These are phyloP conservation scores for Samia ricini DNA, from an alignment of 1,140 invertebrate genomes.

Conservation along the genomic window DNA sequence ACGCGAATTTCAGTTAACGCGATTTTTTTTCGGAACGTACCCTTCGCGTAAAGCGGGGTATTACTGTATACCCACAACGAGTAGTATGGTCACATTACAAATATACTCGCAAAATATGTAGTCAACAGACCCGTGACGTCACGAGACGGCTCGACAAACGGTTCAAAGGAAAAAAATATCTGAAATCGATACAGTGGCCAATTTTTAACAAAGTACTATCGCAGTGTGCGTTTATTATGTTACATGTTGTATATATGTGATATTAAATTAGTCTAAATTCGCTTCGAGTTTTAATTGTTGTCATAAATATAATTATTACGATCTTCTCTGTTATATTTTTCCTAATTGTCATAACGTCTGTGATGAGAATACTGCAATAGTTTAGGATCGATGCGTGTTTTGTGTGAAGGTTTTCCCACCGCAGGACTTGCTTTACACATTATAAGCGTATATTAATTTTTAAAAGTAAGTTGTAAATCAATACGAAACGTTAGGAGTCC, in stretches of 20 bases:
- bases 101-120: too few species aligned
- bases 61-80: too few species aligned
- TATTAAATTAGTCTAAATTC: constrained; percentile 40
- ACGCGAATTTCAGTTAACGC: too few species aligned
- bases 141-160: too few species aligned
- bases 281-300: constrained; percentile 45
- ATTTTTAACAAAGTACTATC: too few species aligned
- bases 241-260: constrained; percentile 40
- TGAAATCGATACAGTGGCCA: too few species aligned
- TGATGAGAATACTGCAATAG: constrained; percentile 64
- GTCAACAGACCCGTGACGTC: too few species aligned
- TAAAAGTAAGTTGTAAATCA: not conserved
- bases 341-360: constrained; percentile 67
- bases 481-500: constrained; percentile 1
- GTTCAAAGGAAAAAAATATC: too few species aligned
- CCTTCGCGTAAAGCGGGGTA: too few species aligned
- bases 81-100: too few species aligned
- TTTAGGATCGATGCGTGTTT: constrained; percentile 44
- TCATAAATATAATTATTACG: constrained; percentile 49
- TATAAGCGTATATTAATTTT: not conserved
- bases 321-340: constrained; percentile 54
- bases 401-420: constrained; percentile 66
- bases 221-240: too few species aligned
- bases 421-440: constrained; percentile 24
- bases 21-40: too few species aligned